A percentile compares a stretch with the other conserved stretches of the same genome.
Evolutionary conservation across 92 coral and sea anemone genomes (phyloP).

Genomic region (Isaurus tuberculatus): DNA sequence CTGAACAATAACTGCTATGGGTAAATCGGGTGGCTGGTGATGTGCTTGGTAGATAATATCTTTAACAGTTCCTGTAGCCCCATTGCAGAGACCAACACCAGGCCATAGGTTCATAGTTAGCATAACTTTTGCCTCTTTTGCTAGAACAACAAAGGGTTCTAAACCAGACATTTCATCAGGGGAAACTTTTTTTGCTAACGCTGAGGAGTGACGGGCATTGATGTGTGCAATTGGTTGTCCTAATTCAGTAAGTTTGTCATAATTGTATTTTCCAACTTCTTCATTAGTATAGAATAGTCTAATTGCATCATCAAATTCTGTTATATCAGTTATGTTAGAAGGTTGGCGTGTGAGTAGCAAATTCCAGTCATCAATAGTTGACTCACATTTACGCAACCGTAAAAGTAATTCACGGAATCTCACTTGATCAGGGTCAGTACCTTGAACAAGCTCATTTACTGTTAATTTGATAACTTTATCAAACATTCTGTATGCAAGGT

Average conservation of each 20-base stretch:
- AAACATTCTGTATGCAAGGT: constrained; percentile 22
- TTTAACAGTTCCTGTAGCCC: constrained; percentile 16
- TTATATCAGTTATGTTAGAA: not conserved
- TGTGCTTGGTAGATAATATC: constrained; percentile 5
- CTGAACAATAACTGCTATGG: constrained; percentile 7
- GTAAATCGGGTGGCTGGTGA: constrained; percentile 19
- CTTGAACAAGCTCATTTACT: constrained; percentile 63
- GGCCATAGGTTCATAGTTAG: constrained; percentile 5
- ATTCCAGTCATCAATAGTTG: constrained; percentile 1
- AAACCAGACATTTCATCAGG: constrained; percentile 3
- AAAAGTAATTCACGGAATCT: constrained; percentile 53
- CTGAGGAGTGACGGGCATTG: not conserved
- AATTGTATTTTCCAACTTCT: constrained; percentile 24
- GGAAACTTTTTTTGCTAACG: not conserved
- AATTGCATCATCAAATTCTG: not conserved
- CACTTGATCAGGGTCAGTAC: constrained; percentile 52
- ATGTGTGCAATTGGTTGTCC: constrained; percentile 8
- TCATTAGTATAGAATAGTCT: constrained; percentile 16
- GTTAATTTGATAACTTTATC: constrained; percentile 14
- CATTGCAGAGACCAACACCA: constrained; percentile 10
- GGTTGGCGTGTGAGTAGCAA: not conserved
- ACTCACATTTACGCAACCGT: not conserved
- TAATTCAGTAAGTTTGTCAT: not conserved
- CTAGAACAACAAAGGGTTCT: not conserved
- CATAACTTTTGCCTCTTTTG: constrained; percentile 1